Conservation (phyloP, 2,113 vertebrate genomes). For the Progne subis region DNA sequence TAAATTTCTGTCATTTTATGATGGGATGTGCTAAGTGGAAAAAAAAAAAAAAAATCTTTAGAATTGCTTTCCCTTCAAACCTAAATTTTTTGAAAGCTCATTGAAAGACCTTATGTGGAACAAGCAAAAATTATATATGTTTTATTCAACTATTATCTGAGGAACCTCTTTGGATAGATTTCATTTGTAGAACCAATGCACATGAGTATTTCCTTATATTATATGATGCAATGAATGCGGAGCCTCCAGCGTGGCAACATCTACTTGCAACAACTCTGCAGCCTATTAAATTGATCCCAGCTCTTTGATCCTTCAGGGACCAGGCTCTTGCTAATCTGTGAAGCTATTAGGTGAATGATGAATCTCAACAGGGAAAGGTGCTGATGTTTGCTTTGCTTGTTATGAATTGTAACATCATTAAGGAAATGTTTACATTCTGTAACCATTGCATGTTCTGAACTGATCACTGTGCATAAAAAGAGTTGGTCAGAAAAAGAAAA, state of each 20-base stretch:
- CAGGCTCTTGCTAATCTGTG: slow-evolving; percentile 44
- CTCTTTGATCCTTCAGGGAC: slow-evolving; percentile 57
- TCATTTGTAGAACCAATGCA: slow-evolving; percentile 10
- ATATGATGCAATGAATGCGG: slow-evolving; percentile 60
- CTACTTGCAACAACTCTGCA: slow-evolving; percentile 25
- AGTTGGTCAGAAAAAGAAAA: not conserved
- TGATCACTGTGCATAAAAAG: not conserved
- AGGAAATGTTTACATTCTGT: slow-evolving; percentile 71
- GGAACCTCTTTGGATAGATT: not conserved
- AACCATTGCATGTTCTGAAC: slow-evolving; percentile 9
- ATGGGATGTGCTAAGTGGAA: not conserved
- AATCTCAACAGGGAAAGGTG: slow-evolving; percentile 51
- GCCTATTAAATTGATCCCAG: slow-evolving; percentile 61
- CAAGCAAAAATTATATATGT: not conserved
- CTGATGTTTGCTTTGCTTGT: slow-evolving; percentile 67
- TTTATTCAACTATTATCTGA: not conserved
- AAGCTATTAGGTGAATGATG: slow-evolving; percentile 50
- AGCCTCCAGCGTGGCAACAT: slow-evolving; percentile 60
- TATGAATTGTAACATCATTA: slow-evolving; percentile 68
- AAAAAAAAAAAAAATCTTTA: not conserved
- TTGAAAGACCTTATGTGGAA: not conserved
- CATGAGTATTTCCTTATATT: slow-evolving; percentile 27
- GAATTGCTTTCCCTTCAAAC: not conserved
- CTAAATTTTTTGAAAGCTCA: not conserved
- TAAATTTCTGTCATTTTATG: not conserved